Conservation (phyloP, 2,888 invertebrate genomes). For the Caenorhabditis sinica region DNA sequence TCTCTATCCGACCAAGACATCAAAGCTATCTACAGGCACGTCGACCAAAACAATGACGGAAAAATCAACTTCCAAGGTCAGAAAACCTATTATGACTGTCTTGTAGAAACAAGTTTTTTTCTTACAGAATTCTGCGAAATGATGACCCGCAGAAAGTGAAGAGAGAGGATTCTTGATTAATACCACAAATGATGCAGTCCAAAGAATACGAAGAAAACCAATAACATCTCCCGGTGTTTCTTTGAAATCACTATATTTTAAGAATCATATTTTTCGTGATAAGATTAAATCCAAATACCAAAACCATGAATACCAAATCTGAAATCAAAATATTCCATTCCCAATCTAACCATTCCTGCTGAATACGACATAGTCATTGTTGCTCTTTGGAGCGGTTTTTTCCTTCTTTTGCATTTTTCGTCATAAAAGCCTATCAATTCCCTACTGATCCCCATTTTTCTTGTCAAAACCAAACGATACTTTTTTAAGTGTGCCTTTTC, state of each 20-base stretch:
- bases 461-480: conserved; percentile 25
- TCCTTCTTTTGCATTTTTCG: not conserved
- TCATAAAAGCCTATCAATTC: not conserved
- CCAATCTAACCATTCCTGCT: conserved; percentile 31
- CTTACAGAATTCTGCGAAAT: conserved; percentile 82
- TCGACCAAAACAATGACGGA: conserved; percentile 84
- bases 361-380: conserved; percentile 62
- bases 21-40: conserved; percentile 84
- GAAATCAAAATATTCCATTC: conserved; percentile 6
- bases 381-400: conserved; percentile 24
- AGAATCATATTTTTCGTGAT: not conserved
- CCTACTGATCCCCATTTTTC: conserved; percentile 8
- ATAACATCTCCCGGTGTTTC: conserved; percentile 31
- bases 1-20: conserved; percentile 83
- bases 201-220: conserved; percentile 26
- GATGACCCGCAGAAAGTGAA: conserved; percentile 81
- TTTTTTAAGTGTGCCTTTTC: conserved; percentile 32
- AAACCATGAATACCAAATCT: not conserved
- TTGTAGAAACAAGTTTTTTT: conserved; percentile 27
- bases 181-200: conserved; percentile 24
- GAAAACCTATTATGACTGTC: not conserved
- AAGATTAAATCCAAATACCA: not conserved
- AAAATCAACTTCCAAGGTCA: conserved; percentile 83
- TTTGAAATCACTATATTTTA: not conserved
- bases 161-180: not conserved